Percentiles rank a stretch among this genome's conserved stretches.
Conservation (phyloP, 2,797 vertebrate genomes). For the Limnodromus scolopaceus region DNA sequence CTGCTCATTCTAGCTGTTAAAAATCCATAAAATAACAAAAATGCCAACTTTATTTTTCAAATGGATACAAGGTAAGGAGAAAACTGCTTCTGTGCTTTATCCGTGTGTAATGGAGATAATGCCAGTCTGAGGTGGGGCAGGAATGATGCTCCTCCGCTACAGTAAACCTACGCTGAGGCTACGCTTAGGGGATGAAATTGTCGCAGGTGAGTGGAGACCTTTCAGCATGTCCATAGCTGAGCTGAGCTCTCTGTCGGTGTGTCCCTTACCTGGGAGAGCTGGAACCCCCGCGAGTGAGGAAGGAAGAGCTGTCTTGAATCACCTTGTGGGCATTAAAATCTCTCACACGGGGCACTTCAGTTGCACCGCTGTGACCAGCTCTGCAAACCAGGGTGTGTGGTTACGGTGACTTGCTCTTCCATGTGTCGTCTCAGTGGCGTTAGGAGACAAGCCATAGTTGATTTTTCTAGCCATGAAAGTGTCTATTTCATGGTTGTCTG, state of each 20-base stretch:
- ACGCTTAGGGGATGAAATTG: background rate
- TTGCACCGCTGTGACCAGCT: background rate
- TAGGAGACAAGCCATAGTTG: background rate
- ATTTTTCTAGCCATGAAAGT: background rate
- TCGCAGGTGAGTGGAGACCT: background rate
- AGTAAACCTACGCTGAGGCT: background rate
- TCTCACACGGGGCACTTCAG: fast-evolving
- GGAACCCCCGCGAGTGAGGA: background rate
- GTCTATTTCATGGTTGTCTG: fast-evolving
- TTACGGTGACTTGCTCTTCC: background rate
- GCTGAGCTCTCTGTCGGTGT: background rate
- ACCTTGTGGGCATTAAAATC: fast-evolving
- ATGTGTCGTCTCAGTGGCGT: fast-evolving
- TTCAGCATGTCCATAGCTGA: background rate
- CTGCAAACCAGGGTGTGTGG: fast-evolving
- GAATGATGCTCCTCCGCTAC: background rate
- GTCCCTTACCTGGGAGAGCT: too few species aligned
- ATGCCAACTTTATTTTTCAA: constrained; percentile 59
- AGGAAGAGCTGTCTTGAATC: background rate
- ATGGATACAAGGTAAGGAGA: constrained; percentile 28
- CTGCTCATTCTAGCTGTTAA: constrained; percentile 58
- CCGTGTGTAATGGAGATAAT: background rate
- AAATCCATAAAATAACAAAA: constrained; percentile 70
- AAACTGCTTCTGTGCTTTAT: background rate
- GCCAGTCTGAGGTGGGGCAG: background rate